Percentiles rank a stretch among this genome's conserved stretches.
phyloP scores from a whole-genome alignment of 2,888 invertebrate species.

The Exocentrus adspersus region DNA sequence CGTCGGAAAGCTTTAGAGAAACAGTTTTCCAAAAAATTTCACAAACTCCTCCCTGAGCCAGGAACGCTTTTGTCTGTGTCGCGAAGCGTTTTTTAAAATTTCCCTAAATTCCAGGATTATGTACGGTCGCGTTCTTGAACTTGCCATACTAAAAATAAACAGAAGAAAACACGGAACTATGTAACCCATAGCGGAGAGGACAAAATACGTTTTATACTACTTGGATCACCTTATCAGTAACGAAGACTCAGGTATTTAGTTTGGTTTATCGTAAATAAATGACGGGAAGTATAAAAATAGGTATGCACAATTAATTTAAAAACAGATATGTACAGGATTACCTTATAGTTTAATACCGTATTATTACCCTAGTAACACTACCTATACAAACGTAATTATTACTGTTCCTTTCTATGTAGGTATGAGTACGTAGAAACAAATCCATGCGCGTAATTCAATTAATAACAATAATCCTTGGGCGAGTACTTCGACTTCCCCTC shows the following conservation, averaged over 20 bases:
- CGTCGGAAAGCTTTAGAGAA: neutral
- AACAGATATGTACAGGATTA: neutral
- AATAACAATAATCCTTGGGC: constrained; percentile 3
- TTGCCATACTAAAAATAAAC: constrained; percentile 14
- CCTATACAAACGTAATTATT: neutral
- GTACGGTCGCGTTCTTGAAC: constrained; percentile 18
- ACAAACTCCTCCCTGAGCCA: neutral
- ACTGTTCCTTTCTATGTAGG: neutral
- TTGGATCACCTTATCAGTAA: neutral
- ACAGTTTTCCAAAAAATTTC: constrained; percentile 14
- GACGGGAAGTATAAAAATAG: neutral
- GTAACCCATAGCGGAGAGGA: constrained; percentile 5
- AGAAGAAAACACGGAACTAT: neutral
- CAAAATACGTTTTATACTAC: neutral
- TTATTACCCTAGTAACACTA: neutral
- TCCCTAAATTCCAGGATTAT: constrained; percentile 10
- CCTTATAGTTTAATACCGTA: too few species aligned
- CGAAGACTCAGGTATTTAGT: neutral
- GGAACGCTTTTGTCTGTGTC: constrained; percentile 10
- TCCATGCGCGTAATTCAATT: neutral
- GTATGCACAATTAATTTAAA: neutral
- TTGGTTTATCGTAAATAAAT: neutral
- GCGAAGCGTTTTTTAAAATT: constrained; percentile 3
- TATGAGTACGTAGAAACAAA: neutral
- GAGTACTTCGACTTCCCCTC: too few species aligned